A percentile compares a stretch with the other conserved stretches of the same genome.
These are phyloP conservation scores for Axinella damicornis DNA, from an alignment of 37 sponge, comb jelly and placozoan species.

Conservation along the genomic window DNA sequence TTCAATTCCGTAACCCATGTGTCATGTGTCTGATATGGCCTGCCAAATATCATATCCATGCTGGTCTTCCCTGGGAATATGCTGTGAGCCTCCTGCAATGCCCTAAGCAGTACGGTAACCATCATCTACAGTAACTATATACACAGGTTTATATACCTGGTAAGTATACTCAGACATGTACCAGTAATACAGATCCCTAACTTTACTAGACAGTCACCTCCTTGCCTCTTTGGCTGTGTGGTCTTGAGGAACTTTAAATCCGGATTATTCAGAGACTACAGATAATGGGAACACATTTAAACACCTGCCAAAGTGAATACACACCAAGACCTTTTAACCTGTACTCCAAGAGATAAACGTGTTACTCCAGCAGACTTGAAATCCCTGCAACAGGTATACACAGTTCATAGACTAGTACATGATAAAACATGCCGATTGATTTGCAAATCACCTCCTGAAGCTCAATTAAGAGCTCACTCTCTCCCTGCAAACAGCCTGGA, in stretches of 20 bases:
- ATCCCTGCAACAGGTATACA: constrained; percentile 25
- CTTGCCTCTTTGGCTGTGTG: constrained; percentile 44
- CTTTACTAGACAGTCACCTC: constrained; percentile 13
- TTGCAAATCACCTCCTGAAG: no score
- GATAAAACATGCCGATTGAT: no score
- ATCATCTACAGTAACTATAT: no score
- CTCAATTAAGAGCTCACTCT: no score
- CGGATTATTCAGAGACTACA: constrained; percentile 46
- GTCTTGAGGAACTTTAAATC: constrained; percentile 68
- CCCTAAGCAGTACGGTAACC: not conserved
- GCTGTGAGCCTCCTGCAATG: constrained; percentile 34
- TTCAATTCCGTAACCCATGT: constrained; percentile 54
- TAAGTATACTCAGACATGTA: no score
- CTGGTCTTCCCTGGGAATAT: constrained; percentile 61
- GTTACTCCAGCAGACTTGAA: constrained; percentile 80
- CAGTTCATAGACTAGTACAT: not conserved
- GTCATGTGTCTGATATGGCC: constrained; percentile 63
- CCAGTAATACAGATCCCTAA: not conserved
- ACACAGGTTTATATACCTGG: no score
- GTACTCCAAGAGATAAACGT: constrained; percentile 81
- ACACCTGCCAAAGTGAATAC: no score
- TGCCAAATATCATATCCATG: constrained; percentile 84
- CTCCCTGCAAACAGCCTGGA: no score
- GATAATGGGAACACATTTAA: not conserved
- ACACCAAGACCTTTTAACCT: constrained; percentile 35